Percentiles rank a stretch among this genome's conserved stretches.
Evolutionary conservation across 2,797 vertebrate species (phyloP).

Genomic region (Anas bahamensis): DNA sequence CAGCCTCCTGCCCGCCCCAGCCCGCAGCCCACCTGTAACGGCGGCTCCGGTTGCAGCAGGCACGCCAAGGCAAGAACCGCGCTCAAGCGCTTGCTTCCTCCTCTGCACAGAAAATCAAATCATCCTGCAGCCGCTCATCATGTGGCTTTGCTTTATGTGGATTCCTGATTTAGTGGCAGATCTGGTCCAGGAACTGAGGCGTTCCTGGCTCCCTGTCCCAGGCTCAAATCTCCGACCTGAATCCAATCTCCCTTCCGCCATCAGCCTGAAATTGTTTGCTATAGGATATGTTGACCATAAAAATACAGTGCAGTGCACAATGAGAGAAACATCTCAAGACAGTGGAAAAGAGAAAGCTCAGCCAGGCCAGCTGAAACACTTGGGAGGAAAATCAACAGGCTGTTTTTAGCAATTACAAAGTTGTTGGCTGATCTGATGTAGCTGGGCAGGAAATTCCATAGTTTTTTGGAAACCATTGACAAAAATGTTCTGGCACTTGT

Average conservation of each 20-base stretch:
- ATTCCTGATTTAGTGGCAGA: slow-evolving; percentile 76
- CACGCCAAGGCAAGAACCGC: slow-evolving; percentile 5
- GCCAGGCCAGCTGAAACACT: slow-evolving; percentile 69
- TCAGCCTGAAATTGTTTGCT: slow-evolving; percentile 62
- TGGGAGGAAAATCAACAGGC: slow-evolving; percentile 60
- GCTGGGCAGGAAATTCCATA: slow-evolving; percentile 66
- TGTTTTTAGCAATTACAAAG: slow-evolving; percentile 66
- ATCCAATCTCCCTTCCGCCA: slow-evolving; percentile 61
- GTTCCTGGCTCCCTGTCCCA: slow-evolving; percentile 24
- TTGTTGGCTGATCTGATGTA: slow-evolving; percentile 61
- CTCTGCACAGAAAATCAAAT: slow-evolving; percentile 69
- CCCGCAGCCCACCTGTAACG: not conserved
- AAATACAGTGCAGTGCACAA: slow-evolving; percentile 45
- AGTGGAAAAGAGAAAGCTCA: slow-evolving; percentile 59
- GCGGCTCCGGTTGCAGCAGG: not conserved
- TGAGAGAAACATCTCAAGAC: slow-evolving; percentile 70
- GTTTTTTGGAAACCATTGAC: slow-evolving; percentile 63
- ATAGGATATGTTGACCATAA: slow-evolving; percentile 59
- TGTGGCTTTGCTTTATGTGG: slow-evolving; percentile 75
- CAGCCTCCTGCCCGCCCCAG: not conserved
- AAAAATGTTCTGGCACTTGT: slow-evolving; percentile 60
- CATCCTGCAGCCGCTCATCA: slow-evolving; percentile 71
- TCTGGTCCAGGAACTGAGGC: slow-evolving; percentile 42
- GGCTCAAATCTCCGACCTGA: slow-evolving; percentile 58
- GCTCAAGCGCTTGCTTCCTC: slow-evolving; percentile 56